Percentiles rank a stretch among this genome's conserved stretches.
These are phyloP conservation scores for Elgaria multicarinata DNA, from an alignment of 2,113 vertebrate species.

Conservation along the genomic window DNA sequence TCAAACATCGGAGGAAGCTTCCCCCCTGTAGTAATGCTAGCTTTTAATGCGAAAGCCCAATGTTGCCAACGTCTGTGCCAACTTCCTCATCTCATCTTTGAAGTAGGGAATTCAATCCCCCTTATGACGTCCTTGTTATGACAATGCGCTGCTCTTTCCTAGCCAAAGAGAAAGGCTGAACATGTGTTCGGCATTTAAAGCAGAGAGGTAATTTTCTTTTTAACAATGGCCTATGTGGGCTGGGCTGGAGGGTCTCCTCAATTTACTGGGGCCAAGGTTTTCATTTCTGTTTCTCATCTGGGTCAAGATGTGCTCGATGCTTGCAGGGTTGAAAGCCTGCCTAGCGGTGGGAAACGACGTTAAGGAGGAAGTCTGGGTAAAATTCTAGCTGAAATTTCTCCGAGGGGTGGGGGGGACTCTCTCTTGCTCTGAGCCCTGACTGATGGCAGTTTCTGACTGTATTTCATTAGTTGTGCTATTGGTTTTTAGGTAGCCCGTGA, in stretches of 20 bases:
- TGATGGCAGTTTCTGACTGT: constrained; percentile 35
- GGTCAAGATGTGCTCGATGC: constrained; percentile 50
- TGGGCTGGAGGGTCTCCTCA: neutral
- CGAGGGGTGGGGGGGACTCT: constrained; percentile 1
- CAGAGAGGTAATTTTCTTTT: neutral
- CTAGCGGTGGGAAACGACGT: constrained; percentile 44
- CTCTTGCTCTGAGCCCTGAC: neutral
- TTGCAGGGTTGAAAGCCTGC: constrained; percentile 62
- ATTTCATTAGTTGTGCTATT: constrained; percentile 2
- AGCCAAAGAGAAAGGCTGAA: neutral
- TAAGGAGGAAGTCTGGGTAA: neutral
- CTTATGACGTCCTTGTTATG: neutral
- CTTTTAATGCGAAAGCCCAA: neutral
- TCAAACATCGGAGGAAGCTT: constrained; percentile 24
- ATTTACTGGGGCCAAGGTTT: constrained; percentile 48
- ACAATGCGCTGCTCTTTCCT: neutral
- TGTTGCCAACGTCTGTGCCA: constrained; percentile 22
- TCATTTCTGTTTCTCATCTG: constrained; percentile 57
- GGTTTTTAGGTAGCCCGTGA: neutral
- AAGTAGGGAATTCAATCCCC: neutral
- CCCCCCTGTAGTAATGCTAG: constrained; percentile 7
- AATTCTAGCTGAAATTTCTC: neutral
- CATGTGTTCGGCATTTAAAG: neutral
- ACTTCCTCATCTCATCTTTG: constrained; percentile 8
- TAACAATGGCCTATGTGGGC: neutral